A percentile compares a stretch with the other conserved stretches of the same genome.
These are phyloP conservation scores for Oreocharis arfaki DNA, from an alignment of 2,113 vertebrate species.

Conservation along the genomic window DNA sequence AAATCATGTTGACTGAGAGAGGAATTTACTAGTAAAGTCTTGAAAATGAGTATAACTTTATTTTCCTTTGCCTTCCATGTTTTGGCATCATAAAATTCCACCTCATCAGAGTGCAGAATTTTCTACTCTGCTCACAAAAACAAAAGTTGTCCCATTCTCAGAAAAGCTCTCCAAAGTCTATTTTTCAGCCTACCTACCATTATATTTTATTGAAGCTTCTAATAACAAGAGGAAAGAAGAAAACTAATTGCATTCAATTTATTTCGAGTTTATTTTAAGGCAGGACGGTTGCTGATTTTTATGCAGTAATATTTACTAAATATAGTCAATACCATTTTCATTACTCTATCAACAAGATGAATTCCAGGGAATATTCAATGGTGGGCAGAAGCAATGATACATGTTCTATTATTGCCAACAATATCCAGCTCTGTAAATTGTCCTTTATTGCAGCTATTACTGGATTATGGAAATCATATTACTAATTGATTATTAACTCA, in stretches of 20 bases:
- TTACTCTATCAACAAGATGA: neutral
- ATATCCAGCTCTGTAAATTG: neutral
- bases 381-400: neutral
- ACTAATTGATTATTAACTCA: constrained; percentile 47
- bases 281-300: neutral
- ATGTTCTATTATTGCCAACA: neutral
- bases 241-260: neutral
- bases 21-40: neutral
- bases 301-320: neutral
- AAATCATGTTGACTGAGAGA: neutral
- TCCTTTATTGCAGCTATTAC: constrained; percentile 12
- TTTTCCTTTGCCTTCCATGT: neutral
- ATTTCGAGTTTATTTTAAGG: neutral
- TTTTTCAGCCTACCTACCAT: neutral
- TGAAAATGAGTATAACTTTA: neutral
- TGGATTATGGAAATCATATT: constrained; percentile 38
- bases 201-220: neutral
- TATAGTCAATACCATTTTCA: neutral
- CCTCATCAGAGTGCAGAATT: neutral
- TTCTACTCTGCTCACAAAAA: neutral
- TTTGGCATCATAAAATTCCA: neutral
- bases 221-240: neutral
- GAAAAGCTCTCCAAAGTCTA: neutral
- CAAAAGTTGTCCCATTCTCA: neutral
- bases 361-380: neutral